phyloP scores from a whole-genome alignment of 2,113 vertebrate species.

The Thermophis baileyi region DNA sequence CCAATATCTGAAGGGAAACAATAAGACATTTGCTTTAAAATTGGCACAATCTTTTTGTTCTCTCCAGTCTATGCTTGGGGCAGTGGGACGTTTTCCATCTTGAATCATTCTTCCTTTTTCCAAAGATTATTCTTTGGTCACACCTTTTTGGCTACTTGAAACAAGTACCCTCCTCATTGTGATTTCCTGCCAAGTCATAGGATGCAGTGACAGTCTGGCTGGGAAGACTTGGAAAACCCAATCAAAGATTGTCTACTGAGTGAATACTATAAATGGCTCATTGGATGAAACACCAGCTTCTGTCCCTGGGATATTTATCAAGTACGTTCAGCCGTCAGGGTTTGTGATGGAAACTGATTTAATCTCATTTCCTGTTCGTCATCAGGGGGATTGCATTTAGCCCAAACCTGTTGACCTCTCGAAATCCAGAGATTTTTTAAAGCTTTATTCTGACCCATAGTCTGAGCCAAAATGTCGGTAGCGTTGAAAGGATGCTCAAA shows the following conservation, averaged over 20 bases:
- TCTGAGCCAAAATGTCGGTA: neutral
- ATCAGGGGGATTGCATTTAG: neutral
- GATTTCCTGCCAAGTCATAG: conserved; percentile 63
- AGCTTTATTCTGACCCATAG: neutral
- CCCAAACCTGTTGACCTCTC: neutral
- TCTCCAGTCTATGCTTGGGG: neutral
- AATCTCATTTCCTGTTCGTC: conserved; percentile 58
- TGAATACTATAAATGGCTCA: conserved; percentile 59
- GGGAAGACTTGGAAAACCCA: conserved; percentile 58
- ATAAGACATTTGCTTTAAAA: neutral
- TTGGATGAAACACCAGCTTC: conserved; percentile 51
- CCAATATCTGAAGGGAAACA: conserved; percentile 2
- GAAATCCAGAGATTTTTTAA: neutral
- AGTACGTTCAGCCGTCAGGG: conserved; percentile 29
- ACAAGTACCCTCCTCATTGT: neutral
- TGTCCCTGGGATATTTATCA: conserved; percentile 45
- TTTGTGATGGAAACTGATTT: conserved; percentile 42
- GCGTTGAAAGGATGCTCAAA: neutral
- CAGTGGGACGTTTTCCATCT: neutral
- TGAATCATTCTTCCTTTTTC: conserved; percentile 3
- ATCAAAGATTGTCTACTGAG: conserved; percentile 59
- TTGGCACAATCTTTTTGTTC: neutral
- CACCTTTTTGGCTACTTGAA: conserved; percentile 50
- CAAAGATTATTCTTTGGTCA: conserved; percentile 9
- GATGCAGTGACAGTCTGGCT: conserved; percentile 56